Evolutionary conservation across 2,888 invertebrate genomes (phyloP).

Genomic region (Ophion obscuratus): DNA sequence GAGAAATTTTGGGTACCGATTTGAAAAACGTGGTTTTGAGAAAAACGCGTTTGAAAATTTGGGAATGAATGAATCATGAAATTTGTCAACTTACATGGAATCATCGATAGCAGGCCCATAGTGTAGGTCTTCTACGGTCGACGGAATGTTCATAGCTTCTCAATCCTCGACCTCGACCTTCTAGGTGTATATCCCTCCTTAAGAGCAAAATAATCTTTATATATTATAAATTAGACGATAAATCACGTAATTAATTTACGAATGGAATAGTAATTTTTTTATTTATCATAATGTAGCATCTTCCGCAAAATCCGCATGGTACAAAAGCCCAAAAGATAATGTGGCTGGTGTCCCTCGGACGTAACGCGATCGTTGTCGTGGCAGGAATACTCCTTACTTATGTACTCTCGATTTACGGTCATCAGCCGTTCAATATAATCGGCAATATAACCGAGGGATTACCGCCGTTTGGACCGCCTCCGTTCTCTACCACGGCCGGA

Average conservation of each 20-base stretch:
- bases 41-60: too few relatives aligned
- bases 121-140: too few relatives aligned
- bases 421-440: conserved; percentile 89
- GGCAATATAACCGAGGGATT: conserved; percentile 89
- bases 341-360: conserved; percentile 88
- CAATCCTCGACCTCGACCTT: too few relatives aligned
- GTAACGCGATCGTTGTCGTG: conserved; percentile 93
- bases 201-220: too few relatives aligned
- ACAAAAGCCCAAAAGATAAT: conserved; percentile 85
- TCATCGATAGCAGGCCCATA: too few relatives aligned
- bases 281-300: conserved; percentile 75
- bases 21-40: too few relatives aligned
- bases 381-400: conserved; percentile 88
- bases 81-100: too few relatives aligned
- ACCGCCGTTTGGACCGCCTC: conserved; percentile 88
- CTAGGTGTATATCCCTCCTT: too few relatives aligned
- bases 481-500: conserved; percentile 87
- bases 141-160: too few relatives aligned
- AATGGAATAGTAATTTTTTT: background rate
- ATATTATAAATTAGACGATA: too few relatives aligned
- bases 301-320: conserved; percentile 80
- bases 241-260: background rate
- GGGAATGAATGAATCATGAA: too few relatives aligned
- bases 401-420: conserved; percentile 84
- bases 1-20: too few relatives aligned